phyloP scores from a whole-genome alignment of 2,888 invertebrate genomes.

The Helobdella robusta region DNA sequence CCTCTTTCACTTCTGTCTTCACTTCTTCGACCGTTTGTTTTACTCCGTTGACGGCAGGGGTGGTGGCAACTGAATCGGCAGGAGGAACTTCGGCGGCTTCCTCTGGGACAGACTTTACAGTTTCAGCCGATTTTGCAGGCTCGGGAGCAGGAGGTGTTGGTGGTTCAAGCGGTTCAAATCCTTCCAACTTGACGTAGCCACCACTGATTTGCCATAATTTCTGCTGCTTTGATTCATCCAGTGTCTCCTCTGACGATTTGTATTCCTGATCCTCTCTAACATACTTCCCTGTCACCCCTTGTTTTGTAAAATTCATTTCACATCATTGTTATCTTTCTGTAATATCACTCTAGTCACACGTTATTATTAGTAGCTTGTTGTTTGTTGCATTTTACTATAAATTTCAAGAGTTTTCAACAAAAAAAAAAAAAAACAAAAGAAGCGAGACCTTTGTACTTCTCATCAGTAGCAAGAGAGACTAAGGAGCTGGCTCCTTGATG shows the following conservation, averaged over 20 bases:
- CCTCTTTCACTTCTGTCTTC: constrained; percentile 19
- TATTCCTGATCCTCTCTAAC: constrained; percentile 37
- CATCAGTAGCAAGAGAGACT: constrained; percentile 37
- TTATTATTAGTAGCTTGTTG: no score
- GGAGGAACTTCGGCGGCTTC: constrained; percentile 15
- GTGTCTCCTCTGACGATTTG: constrained; percentile 39
- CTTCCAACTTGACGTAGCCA: constrained; percentile 39
- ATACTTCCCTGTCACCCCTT: constrained; percentile 41
- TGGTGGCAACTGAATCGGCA: constrained; percentile 9
- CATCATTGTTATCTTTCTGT: not conserved
- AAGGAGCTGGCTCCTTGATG: constrained; percentile 38
- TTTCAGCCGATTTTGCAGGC: constrained; percentile 29
- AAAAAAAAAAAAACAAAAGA: not conserved
- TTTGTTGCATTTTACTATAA: no score
- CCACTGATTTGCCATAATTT: constrained; percentile 41
- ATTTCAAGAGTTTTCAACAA: not conserved
- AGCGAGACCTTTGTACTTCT: constrained; percentile 38
- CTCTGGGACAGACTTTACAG: constrained; percentile 28
- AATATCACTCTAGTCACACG: not conserved
- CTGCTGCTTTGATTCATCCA: constrained; percentile 40
- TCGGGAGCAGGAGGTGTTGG: constrained; percentile 38
- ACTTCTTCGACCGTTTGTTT: constrained; percentile 21
- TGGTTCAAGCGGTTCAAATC: constrained; percentile 40
- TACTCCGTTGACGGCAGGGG: constrained; percentile 18
- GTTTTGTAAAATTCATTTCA: constrained; percentile 20